Conservation (phyloP, 1,140 invertebrate genomes). For the Euwallacea similis region DNA sequence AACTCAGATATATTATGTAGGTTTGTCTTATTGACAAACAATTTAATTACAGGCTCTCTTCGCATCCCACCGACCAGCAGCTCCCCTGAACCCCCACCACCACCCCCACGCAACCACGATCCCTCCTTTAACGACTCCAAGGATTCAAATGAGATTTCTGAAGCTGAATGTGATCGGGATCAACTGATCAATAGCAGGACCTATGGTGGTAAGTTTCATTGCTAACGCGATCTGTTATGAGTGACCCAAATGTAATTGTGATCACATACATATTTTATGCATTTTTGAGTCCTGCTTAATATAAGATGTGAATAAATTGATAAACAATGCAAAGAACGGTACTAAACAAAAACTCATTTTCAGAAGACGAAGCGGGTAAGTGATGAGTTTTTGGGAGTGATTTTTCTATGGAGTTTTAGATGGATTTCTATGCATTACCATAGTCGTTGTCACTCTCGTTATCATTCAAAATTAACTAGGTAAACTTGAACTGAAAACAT, state of each 20-base stretch:
- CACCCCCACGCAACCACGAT: constrained; percentile 73
- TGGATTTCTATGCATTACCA: background rate
- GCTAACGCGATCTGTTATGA: no score
- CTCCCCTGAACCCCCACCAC: constrained; percentile 82
- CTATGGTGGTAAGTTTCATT: constrained; percentile 67
- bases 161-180: constrained; percentile 87
- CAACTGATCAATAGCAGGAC: constrained; percentile 69
- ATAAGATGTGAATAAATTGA: background rate
- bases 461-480: no score
- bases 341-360: constrained; percentile 46
- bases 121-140: constrained; percentile 85
- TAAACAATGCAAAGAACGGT: background rate
- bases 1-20: no score
- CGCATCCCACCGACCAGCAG: constrained; percentile 62
- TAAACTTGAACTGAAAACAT: background rate
- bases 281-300: no score
- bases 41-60: constrained; percentile 57
- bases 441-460: no score
- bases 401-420: constrained; percentile 29
- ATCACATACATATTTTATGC: no score
- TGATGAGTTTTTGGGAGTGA: constrained; percentile 45
- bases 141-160: constrained; percentile 90
- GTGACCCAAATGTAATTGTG: no score
- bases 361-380: constrained; percentile 55
- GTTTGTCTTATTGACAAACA: no score